These are phyloP conservation scores for Darevskia mixta DNA, from an alignment of 2,797 vertebrate genomes.

Conservation along the genomic window DNA sequence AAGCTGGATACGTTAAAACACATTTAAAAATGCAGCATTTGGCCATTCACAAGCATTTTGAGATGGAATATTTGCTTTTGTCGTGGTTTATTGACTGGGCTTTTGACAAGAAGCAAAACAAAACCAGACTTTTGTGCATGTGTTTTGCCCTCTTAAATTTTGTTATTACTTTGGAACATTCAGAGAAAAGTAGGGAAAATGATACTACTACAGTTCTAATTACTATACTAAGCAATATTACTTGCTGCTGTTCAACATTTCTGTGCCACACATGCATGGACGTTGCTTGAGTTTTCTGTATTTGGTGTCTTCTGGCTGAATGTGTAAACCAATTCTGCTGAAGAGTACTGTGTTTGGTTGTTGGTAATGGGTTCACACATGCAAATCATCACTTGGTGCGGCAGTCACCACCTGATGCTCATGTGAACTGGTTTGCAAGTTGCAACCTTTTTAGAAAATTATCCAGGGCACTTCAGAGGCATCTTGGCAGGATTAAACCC, in stretches of 20 bases:
- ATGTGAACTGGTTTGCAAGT: neutral
- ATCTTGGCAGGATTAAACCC: neutral
- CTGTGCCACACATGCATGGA: neutral
- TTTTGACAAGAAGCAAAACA: slow-evolving; percentile 51
- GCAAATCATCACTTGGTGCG: too few relatives aligned
- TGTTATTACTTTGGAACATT: neutral
- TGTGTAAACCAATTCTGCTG: too few relatives aligned
- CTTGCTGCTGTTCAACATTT: neutral
- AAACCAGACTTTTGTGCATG: slow-evolving; percentile 50
- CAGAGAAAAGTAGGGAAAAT: neutral
- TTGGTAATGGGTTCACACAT: neutral
- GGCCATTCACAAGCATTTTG: slow-evolving; percentile 1
- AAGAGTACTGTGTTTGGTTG: neutral
- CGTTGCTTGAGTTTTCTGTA: neutral
- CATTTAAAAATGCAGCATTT: slow-evolving; percentile 46
- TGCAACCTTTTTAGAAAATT: neutral
- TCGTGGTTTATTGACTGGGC: slow-evolving; percentile 57
- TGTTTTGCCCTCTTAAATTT: neutral
- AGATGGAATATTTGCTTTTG: slow-evolving; percentile 57
- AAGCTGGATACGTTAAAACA: slow-evolving; percentile 26
- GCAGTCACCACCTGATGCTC: neutral
- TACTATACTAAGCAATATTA: neutral
- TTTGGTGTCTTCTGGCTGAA: too few relatives aligned
- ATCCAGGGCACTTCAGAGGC: neutral
- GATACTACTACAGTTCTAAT: neutral